Percentiles rank a stretch among this genome's conserved stretches.
phyloP scores from a whole-genome alignment of 2,888 invertebrate species.

The Sepioteuthis lessoniana region DNA sequence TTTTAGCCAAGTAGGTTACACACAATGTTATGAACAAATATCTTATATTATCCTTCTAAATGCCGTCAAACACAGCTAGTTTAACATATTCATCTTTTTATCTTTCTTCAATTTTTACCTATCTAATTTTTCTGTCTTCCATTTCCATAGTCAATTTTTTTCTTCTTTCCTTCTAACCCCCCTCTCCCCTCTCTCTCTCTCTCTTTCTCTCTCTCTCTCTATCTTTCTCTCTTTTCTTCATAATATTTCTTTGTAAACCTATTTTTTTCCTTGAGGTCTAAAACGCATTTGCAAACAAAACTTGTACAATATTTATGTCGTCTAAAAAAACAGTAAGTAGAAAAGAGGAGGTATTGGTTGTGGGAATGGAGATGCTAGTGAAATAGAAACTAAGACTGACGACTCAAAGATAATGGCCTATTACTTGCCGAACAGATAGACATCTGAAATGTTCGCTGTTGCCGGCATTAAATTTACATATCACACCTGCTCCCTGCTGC shows the following conservation, averaged over 20 bases:
- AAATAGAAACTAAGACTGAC: background rate
- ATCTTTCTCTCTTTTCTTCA: background rate
- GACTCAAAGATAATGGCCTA: slow-evolving; percentile 13
- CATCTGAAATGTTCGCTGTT: background rate
- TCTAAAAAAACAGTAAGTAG: background rate
- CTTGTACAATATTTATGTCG: background rate
- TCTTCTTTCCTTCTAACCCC: background rate
- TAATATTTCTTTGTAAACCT: background rate
- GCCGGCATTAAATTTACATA: slow-evolving; percentile 6
- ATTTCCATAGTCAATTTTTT: background rate
- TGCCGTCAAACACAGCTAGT: too few relatives aligned
- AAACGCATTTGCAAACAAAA: background rate
- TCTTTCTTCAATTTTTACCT: too few relatives aligned
- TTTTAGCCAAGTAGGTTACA: too few relatives aligned
- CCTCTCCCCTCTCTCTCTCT: background rate
- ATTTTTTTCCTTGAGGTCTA: background rate
- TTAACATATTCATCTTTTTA: too few relatives aligned
- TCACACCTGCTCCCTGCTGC: background rate
- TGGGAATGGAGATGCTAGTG: background rate
- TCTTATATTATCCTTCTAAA: too few relatives aligned
- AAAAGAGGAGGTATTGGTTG: background rate
- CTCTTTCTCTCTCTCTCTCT: background rate
- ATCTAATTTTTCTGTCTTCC: background rate
- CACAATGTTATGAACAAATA: too few relatives aligned
- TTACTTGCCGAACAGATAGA: background rate